A percentile compares a stretch with the other conserved stretches of the same genome.
Conservation (phyloP, 1,140 invertebrate genomes). For the Vanessa atalanta region DNA sequence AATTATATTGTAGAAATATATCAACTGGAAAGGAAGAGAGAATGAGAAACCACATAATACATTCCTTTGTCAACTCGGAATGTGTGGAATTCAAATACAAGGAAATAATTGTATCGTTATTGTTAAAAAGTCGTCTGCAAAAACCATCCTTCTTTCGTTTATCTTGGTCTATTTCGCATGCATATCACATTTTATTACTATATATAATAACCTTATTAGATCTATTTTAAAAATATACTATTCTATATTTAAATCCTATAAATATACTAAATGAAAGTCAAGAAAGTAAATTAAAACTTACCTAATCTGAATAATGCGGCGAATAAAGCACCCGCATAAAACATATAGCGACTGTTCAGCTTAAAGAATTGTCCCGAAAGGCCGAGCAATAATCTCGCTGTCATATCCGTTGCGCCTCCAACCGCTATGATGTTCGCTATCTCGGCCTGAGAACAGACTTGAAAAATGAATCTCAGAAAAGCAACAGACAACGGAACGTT, state of each 20-base stretch:
- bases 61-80: background rate
- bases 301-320: conserved; percentile 78
- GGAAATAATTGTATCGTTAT: background rate
- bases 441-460: conserved; percentile 54
- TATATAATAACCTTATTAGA: too few relatives aligned
- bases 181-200: background rate
- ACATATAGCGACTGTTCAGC: conserved; percentile 80
- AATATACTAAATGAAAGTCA: background rate
- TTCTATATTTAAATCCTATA: too few relatives aligned
- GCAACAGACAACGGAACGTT: background rate
- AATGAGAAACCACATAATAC: too few relatives aligned
- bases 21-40: too few relatives aligned
- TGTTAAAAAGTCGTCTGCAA: background rate
- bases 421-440: conserved; percentile 73
- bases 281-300: conserved; percentile 50
- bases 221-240: too few relatives aligned
- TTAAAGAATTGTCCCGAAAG: conserved; percentile 67
- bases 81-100: background rate
- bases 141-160: background rate
- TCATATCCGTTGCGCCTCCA: conserved; percentile 70
- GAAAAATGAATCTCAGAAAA: conserved; percentile 1
- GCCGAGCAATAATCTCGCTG: conserved; percentile 62
- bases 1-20: too few relatives aligned
- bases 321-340: conserved; percentile 76
- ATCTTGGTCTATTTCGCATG: background rate